phyloP scores from a whole-genome alignment of 1,140 invertebrate genomes.

The Caenorhabditis latens region DNA sequence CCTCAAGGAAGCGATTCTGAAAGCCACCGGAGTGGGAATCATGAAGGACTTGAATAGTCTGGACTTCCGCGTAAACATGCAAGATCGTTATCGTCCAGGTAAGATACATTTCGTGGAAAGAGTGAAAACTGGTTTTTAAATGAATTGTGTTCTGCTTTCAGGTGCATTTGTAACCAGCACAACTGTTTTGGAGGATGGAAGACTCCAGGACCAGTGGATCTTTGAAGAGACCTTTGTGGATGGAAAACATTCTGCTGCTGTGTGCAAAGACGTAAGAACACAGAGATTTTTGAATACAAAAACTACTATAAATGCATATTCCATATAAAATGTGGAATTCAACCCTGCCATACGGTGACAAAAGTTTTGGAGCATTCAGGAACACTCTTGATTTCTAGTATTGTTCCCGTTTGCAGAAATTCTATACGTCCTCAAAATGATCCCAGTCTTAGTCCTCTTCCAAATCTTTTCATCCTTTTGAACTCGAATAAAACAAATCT shows the following conservation, averaged over 20 bases:
- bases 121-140: not conserved
- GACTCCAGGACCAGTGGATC: constrained; percentile 72
- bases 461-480: too few relatives aligned
- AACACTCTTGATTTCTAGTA: too few relatives aligned
- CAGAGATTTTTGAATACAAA: too few relatives aligned
- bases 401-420: too few relatives aligned
- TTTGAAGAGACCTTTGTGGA: constrained; percentile 77
- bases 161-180: constrained; percentile 76
- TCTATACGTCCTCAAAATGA: too few relatives aligned
- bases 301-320: too few relatives aligned
- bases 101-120: not conserved
- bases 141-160: constrained; percentile 59
- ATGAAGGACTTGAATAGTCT: constrained; percentile 73
- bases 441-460: too few relatives aligned
- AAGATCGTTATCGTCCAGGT: constrained; percentile 71
- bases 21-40: constrained; percentile 76
- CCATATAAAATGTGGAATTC: too few relatives aligned
- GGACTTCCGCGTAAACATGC: constrained; percentile 73
- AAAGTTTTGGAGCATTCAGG: too few relatives aligned
- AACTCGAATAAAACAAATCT: too few relatives aligned
- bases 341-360: too few relatives aligned
- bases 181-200: constrained; percentile 70
- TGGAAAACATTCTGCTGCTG: constrained; percentile 72
- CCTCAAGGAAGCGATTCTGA: constrained; percentile 76
- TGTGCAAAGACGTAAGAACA: constrained; percentile 75